Conservation (phyloP, 1,140 invertebrate genomes). For the Antheraea mylitta region DNA sequence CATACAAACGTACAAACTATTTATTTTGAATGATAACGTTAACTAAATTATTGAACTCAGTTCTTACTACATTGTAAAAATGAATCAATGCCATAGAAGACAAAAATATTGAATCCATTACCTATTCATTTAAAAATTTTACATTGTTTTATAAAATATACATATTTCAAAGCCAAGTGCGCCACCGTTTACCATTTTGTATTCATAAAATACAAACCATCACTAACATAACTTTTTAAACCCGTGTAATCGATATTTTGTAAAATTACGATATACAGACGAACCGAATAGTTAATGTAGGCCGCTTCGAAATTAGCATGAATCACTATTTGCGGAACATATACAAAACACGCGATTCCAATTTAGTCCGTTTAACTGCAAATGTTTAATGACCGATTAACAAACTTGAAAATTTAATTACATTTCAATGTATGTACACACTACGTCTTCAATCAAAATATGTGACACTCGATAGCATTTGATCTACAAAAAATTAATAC, state of each 20-base stretch:
- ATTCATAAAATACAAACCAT: background rate
- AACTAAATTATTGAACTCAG: too few species aligned
- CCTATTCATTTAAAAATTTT: too few species aligned
- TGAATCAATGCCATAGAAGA: too few species aligned
- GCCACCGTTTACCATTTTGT: too few species aligned
- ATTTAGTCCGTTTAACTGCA: conserved; percentile 12
- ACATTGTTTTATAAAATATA: too few species aligned
- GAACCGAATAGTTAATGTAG: background rate
- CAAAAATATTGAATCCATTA: too few species aligned
- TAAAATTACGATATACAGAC: background rate
- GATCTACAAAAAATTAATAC: conserved; percentile 11
- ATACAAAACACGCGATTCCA: conserved; percentile 4
- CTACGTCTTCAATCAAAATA: background rate
- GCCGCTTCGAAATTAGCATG: conserved; percentile 1
- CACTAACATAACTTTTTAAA: background rate
- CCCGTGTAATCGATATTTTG: background rate
- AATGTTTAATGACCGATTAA: conserved; percentile 3
- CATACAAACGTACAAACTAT: too few species aligned
- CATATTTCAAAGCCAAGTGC: too few species aligned
- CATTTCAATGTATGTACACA: background rate
- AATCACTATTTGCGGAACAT: conserved; percentile 8
- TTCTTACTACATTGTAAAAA: too few species aligned
- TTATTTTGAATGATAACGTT: too few species aligned
- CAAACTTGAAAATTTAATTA: conserved; percentile 6
- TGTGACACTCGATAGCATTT: background rate